These are phyloP conservation scores for Recurvirostra avosetta DNA, from an alignment of 2,113 vertebrate genomes.

Conservation along the genomic window DNA sequence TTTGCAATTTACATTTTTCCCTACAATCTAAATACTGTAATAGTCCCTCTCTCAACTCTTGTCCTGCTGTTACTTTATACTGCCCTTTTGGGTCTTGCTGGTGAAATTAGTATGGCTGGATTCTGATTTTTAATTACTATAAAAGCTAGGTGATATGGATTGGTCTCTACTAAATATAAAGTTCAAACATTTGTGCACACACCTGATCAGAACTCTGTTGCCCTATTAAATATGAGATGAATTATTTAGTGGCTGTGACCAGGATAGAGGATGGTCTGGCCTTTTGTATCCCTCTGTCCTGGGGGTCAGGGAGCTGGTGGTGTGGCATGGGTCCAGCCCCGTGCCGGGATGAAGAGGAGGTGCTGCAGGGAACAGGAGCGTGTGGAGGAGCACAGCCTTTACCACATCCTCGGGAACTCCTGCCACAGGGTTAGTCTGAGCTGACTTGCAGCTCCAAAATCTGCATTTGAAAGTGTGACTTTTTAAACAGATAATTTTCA, in stretches of 20 bases:
- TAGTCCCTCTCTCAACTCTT: not conserved
- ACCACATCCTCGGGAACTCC: not conserved
- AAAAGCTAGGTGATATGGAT: not conserved
- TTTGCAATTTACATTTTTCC: conserved; percentile 22
- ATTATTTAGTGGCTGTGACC: not conserved
- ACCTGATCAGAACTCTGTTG: not conserved
- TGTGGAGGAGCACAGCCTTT: not conserved
- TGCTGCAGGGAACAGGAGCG: accelerated
- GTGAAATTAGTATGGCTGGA: not conserved
- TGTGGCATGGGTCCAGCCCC: accelerated
- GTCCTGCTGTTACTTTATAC: conserved; percentile 2
- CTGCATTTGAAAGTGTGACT: not conserved
- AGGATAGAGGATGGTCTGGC: accelerated
- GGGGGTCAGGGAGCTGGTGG: accelerated
- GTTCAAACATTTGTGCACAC: accelerated
- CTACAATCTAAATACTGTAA: not conserved
- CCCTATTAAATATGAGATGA: not conserved
- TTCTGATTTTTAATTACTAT: not conserved
- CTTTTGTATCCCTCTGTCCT: not conserved
- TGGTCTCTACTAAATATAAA: not conserved
- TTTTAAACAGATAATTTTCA: not conserved
- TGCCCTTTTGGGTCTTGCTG: not conserved
- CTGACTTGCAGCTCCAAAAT: not conserved
- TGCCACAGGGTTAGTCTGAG: not conserved
- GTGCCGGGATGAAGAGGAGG: accelerated